Conservation (phyloP, 1,140 invertebrate genomes). For the Euura lappo region DNA sequence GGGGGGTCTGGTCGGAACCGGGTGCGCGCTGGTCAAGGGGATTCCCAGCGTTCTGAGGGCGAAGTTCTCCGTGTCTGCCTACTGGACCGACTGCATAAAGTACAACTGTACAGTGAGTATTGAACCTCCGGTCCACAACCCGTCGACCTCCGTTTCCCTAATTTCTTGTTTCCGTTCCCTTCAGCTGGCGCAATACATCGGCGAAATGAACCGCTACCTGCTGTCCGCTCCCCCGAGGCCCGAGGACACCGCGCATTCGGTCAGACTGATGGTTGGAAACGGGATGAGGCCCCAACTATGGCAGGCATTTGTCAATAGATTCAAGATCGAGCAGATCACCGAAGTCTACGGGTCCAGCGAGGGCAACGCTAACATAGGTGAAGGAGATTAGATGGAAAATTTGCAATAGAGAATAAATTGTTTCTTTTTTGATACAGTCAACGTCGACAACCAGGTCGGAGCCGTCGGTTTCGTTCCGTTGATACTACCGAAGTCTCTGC, state of each 20-base stretch:
- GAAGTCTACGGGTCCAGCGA: constrained; percentile 83
- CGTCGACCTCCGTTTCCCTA: background rate
- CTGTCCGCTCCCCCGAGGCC: constrained; percentile 66
- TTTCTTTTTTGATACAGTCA: constrained; percentile 63
- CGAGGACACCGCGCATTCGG: constrained; percentile 50
- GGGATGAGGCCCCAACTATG: constrained; percentile 59
- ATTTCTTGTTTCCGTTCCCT: constrained; percentile 22
- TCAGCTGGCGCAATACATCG: constrained; percentile 78
- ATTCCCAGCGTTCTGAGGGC: constrained; percentile 68
- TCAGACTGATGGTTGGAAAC: constrained; percentile 59
- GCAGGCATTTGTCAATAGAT: constrained; percentile 63
- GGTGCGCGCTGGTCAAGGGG: constrained; percentile 69
- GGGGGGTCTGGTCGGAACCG: constrained; percentile 68
- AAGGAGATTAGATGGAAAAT: background rate
- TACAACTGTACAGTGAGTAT: constrained; percentile 73
- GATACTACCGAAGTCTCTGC: constrained; percentile 60
- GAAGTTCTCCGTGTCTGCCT: constrained; percentile 80
- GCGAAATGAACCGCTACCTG: constrained; percentile 82
- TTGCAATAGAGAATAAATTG: background rate
- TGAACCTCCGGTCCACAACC: background rate
- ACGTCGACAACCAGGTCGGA: constrained; percentile 71
- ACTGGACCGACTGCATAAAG: constrained; percentile 78
- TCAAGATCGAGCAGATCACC: constrained; percentile 67
- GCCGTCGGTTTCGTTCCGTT: constrained; percentile 77
- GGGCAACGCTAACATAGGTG: constrained; percentile 75